Evolutionary conservation across 2,888 invertebrate species (phyloP).

Genomic region (Sphaerophoria taeniata): DNA sequence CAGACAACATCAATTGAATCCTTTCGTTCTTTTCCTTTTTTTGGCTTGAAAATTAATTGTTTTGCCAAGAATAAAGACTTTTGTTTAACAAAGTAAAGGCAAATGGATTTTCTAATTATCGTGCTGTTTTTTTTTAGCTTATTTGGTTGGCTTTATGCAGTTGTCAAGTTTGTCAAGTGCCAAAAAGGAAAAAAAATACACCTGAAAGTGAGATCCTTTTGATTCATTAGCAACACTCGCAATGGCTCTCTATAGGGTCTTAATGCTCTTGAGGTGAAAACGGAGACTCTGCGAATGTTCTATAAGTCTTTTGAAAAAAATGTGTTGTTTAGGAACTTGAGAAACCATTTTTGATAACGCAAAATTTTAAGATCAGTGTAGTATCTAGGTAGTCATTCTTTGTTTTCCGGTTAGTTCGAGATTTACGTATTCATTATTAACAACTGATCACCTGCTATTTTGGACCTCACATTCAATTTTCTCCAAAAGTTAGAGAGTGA

Average conservation of each 20-base stretch:
- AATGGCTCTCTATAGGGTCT: constrained; percentile 5
- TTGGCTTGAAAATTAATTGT: constrained; percentile 50
- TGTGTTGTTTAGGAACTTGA: too few species aligned
- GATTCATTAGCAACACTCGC: neutral
- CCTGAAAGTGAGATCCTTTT: neutral
- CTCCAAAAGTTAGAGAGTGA: too few species aligned
- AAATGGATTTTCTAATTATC: constrained; percentile 42
- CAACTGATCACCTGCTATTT: too few species aligned
- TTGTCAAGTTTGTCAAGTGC: constrained; percentile 9
- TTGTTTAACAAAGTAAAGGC: constrained; percentile 22
- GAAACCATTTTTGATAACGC: too few species aligned
- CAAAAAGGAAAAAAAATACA: neutral
- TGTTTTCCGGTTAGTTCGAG: too few species aligned
- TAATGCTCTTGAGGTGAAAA: too few species aligned
- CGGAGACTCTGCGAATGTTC: too few species aligned
- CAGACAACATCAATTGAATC: neutral
- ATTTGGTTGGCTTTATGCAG: constrained; percentile 12
- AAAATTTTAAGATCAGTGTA: too few species aligned
- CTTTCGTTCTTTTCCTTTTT: neutral
- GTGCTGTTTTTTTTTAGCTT: constrained; percentile 6
- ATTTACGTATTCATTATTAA: too few species aligned
- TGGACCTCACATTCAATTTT: too few species aligned
- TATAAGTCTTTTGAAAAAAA: too few species aligned
- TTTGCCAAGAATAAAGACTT: constrained; percentile 26
- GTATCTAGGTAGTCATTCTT: too few species aligned